Conservation (phyloP, 2,797 vertebrate genomes). For the Poeciliopsis gracilis region DNA sequence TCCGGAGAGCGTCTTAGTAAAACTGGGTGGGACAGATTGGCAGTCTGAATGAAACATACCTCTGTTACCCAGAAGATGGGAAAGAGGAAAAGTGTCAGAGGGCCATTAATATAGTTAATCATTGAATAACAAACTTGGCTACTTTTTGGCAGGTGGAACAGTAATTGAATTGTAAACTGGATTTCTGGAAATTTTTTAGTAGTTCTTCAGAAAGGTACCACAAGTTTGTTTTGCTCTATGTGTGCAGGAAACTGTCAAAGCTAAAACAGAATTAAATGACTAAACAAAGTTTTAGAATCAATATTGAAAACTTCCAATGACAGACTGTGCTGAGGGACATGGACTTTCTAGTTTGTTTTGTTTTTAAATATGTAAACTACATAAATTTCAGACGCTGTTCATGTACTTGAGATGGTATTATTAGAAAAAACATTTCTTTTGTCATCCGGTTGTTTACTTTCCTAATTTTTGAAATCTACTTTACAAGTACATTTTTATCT, state of each 20-base stretch:
- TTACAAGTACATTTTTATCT: background rate
- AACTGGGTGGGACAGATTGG: slow-evolving; percentile 35
- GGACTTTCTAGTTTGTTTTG: background rate
- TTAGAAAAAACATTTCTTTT: background rate
- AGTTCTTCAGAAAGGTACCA: background rate
- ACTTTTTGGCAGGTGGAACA: slow-evolving; percentile 35
- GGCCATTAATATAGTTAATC: slow-evolving; percentile 64
- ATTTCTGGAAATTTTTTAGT: background rate
- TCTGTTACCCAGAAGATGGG: slow-evolving; percentile 64
- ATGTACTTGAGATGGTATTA: background rate
- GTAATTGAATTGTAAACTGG: background rate
- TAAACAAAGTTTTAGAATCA: background rate
- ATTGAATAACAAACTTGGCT: slow-evolving; percentile 64
- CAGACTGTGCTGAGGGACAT: background rate
- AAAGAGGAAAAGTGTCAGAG: slow-evolving; percentile 27
- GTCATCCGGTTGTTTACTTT: background rate
- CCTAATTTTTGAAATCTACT: background rate
- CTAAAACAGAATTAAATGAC: background rate
- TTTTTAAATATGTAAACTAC: background rate
- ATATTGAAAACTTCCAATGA: background rate
- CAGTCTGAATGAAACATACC: slow-evolving; percentile 30
- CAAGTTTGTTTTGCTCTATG: background rate
- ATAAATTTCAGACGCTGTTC: background rate
- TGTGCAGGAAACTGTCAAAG: background rate
- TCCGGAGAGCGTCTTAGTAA: slow-evolving; percentile 57